Conservation (phyloP, 2,888 invertebrate species). For the Acleris literana region DNA sequence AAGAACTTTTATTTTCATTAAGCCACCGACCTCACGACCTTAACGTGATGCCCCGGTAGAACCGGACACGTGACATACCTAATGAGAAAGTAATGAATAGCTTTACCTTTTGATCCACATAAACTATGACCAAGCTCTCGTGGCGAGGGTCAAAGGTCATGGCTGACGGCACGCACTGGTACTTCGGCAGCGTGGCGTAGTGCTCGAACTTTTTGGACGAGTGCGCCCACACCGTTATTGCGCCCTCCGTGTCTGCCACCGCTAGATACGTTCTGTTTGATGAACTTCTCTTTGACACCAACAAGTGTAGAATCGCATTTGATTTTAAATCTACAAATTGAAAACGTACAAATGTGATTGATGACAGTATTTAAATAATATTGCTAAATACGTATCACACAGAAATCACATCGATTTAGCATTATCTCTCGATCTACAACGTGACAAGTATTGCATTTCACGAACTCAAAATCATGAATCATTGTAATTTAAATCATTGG, state of each 20-base stretch:
- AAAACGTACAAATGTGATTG: too few species aligned
- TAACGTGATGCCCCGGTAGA: too few species aligned
- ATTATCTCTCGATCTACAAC: too few species aligned
- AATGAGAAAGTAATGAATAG: not conserved
- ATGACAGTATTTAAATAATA: too few species aligned
- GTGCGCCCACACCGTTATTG: constrained; percentile 86
- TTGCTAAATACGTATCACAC: too few species aligned
- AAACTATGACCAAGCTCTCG: constrained; percentile 86
- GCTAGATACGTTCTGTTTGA: constrained; percentile 78
- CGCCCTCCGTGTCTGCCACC: constrained; percentile 86
- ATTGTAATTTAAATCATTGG: too few species aligned
- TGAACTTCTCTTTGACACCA: constrained; percentile 25
- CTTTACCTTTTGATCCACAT: constrained; percentile 90
- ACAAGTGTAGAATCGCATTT: constrained; percentile 59
- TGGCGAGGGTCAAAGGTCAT: constrained; percentile 85
- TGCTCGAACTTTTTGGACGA: constrained; percentile 61
- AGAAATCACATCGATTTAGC: too few species aligned
- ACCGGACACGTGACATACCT: too few species aligned
- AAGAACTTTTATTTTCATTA: too few species aligned
- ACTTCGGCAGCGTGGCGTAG: constrained; percentile 86
- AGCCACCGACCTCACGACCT: too few species aligned
- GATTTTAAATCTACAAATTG: constrained; percentile 71
- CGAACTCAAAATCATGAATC: too few species aligned
- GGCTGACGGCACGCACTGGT: constrained; percentile 88
- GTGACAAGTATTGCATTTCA: too few species aligned